Conservation (phyloP, 1,140 invertebrate genomes). For the Goniozus legneri region DNA sequence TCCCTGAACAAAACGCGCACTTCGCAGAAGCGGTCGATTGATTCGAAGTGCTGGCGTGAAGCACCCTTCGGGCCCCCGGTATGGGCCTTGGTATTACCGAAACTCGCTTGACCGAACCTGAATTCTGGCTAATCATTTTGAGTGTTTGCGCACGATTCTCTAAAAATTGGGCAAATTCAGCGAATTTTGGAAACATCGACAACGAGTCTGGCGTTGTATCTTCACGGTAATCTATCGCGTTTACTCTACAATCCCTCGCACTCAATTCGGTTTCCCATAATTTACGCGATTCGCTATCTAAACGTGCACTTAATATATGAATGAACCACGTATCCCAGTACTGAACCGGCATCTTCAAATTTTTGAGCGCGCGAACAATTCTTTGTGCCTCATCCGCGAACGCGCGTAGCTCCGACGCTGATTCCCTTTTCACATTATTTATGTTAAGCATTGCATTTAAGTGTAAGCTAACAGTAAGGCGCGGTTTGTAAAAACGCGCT, state of each 20-base stretch:
- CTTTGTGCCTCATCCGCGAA: neutral
- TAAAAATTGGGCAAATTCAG: neutral
- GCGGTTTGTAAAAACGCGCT: neutral
- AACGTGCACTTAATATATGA: neutral
- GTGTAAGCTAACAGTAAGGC: neutral
- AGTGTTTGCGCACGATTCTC: conserved; percentile 1
- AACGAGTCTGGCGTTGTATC: neutral
- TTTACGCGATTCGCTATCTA: neutral
- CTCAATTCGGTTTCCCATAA: conserved; percentile 1
- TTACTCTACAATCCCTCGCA: neutral
- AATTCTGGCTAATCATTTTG: neutral
- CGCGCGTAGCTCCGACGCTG: neutral
- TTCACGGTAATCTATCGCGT: neutral
- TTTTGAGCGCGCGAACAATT: neutral
- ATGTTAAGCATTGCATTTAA: neutral
- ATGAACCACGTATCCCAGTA: neutral
- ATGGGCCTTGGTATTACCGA: neutral
- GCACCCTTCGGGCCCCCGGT: neutral
- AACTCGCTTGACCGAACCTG: neutral
- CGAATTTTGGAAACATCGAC: neutral
- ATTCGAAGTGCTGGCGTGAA: neutral
- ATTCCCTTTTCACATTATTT: neutral
- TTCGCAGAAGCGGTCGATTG: neutral
- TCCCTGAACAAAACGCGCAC: neutral
- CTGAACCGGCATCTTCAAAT: neutral